Base-by-base conservation (phyloP, 1,140 invertebrate species). In the Drosophila pseudoananassae region DNA sequence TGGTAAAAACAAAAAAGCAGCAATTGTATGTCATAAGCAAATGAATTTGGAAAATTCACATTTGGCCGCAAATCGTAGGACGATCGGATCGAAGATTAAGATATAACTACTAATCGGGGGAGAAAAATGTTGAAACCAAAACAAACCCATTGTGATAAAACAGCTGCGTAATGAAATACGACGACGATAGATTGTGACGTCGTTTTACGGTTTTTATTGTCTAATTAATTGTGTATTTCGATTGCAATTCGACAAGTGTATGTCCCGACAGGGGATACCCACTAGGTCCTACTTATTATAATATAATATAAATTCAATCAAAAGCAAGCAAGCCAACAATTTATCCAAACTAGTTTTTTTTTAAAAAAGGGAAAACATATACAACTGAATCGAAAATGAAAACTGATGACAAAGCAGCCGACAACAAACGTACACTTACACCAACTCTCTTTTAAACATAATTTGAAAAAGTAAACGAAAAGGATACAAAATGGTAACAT, bases 211-310 rank as follows among this genome's bases (percentile, higher is more conserved):
- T 17, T 72, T 43, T 71, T 53, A 58, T 63, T 57, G 61, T 74
- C 57, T 43, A 68, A 79, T 79, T 71, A 76, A 60, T 77, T 56
- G 66, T 75, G 74, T 77, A 81, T 85, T 80, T 85, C 76, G 71
- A 76, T 61, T 50, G 63, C 51, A 52, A 69, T 72, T 79, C 71
- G 47, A 65, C 47, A 63, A 75, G 36, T 43, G 25, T 25, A 45
- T 52, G 58, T 56, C 51, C 27, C 17, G 38, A 36, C 36, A 45
- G 31, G 45, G 15, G 66, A 25, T 23, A 9, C 45, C 47, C 23
- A 70, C 47, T 58, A 43, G 56, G 51, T 52, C 47, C 57, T 46
- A 46, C 43, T 43, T 46, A 46, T 17, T 23, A 43, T 17, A 36
- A 68, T 51, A 76, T 58, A 58, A 76, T 46, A 69, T 1, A 69